These are phyloP conservation scores for Lymantria monacha DNA, from an alignment of 2,888 invertebrate genomes.

Conservation along the genomic window DNA sequence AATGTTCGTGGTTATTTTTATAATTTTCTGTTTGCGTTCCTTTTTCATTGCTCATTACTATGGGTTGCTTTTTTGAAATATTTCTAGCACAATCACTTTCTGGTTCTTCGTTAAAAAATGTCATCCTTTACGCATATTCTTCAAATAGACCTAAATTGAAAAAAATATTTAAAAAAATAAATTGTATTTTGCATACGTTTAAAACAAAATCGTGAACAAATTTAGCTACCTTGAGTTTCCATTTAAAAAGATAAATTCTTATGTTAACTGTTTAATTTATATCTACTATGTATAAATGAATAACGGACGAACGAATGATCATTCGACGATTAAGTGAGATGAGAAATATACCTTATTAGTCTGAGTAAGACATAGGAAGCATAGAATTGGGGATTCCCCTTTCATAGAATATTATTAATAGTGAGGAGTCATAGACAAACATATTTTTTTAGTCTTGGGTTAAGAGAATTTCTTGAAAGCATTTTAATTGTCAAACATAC, in stretches of 20 bases:
- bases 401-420: conserved; percentile 1
- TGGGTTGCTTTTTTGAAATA: conserved; percentile 1
- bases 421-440: conserved; percentile 1
- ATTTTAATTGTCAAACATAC: too few species aligned
- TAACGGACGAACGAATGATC: too few species aligned
- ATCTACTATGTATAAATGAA: too few species aligned
- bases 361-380: conserved; percentile 1
- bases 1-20: neutral
- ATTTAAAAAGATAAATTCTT: neutral
- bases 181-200: neutral
- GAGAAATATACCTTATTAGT: neutral
- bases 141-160: too few species aligned
- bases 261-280: neutral
- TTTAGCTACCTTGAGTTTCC: conserved; percentile 4
- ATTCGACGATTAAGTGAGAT: too few species aligned
- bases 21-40: neutral
- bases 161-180: neutral
- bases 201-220: conserved; percentile 5
- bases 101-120: conserved; percentile 1
- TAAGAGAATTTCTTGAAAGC: neutral
- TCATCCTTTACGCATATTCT: too few species aligned
- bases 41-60: conserved; percentile 1
- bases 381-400: conserved; percentile 1
- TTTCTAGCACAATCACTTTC: conserved; percentile 5
- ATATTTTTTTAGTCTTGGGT: conserved; percentile 1